Percentiles rank a stretch among this genome's conserved stretches.
Conservation (phyloP, 2,888 invertebrate species). For the Hyles lineata region DNA sequence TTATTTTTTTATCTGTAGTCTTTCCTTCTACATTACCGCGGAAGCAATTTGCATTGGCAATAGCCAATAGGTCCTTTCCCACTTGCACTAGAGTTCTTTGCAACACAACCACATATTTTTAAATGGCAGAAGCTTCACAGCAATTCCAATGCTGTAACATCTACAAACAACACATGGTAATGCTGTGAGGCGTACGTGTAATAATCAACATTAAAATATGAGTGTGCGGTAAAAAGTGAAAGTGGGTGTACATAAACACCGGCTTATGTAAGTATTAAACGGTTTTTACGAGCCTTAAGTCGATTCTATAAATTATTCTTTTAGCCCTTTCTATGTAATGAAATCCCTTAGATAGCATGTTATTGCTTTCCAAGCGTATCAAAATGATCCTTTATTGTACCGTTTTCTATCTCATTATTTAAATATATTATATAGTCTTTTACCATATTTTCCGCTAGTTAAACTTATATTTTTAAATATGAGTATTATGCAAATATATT, state of each 20-base stretch:
- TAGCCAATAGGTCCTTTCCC: background rate
- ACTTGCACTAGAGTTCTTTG: background rate
- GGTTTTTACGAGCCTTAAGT: constrained; percentile 1
- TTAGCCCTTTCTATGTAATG: background rate
- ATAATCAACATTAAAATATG: constrained; percentile 8
- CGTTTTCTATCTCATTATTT: too few species aligned
- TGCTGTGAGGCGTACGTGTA: background rate
- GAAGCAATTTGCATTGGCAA: background rate
- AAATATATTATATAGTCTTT: too few species aligned
- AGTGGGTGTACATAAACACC: constrained; percentile 37
- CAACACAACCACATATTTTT: background rate
- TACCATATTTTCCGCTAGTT: too few species aligned
- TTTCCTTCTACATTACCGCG: background rate
- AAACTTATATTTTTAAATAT: too few species aligned
- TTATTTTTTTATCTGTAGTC: background rate
- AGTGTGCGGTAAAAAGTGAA: constrained; percentile 41
- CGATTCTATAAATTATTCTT: background rate
- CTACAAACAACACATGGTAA: background rate
- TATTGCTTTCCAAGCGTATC: too few species aligned
- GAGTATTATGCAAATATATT: too few species aligned
- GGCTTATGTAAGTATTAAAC: constrained; percentile 11
- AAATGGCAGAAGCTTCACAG: background rate
- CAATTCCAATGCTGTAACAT: constrained; percentile 9
- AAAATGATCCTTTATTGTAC: too few species aligned
- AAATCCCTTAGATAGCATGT: too few species aligned